Base-by-base conservation (phyloP, 2,888 invertebrate species). In the Diploptera punctata region DNA sequence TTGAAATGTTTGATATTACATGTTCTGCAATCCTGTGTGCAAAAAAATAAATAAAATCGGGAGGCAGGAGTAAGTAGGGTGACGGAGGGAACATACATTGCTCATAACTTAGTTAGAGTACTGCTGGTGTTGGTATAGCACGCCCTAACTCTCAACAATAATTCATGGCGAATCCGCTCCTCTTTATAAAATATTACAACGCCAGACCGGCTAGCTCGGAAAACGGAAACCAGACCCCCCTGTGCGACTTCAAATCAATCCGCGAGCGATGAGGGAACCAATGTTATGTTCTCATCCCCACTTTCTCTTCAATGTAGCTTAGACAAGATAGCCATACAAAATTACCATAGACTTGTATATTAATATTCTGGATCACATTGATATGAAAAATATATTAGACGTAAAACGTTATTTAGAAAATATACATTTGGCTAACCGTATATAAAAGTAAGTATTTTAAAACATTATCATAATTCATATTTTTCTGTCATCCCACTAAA, bases 121-220 rank as follows among this genome's bases (percentile, higher is more conserved):
- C 67, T 19, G 31, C 54, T 71, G 33, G 54, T 31, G 29, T 31
- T 16, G 31, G 31, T 57, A n/a, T 57, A 9, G 47, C 47, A 2
- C 19, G 47, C 47, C 24, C 61, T 38, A 4, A 65, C 65, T 43
- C 21, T 38, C 54, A 68, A 69, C 73, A 73, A 73, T 73, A 73
- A 73, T 73, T 73, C 73, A 73, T 73, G 65, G n/a, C 43, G 70
- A 73, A 68, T 72, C 68, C 21, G 72, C 68, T 65, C 54, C 57
- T 65, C 70, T 73, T 73, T 70, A 73, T 73, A 73, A 73, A 73
- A 73, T 73, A 73, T 73, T 73, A 73, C 65, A 43, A 44, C 72
- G 61, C 43, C 68, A 52, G 67, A 49, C 47, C 18, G 26, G n/a
- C n/a, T n/a, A 21, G 24, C 54, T 54, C 54, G 68, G 68, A 33